phyloP scores from a whole-genome alignment of 2,888 invertebrate genomes.

The Ceratothoa steindachneri region DNA sequence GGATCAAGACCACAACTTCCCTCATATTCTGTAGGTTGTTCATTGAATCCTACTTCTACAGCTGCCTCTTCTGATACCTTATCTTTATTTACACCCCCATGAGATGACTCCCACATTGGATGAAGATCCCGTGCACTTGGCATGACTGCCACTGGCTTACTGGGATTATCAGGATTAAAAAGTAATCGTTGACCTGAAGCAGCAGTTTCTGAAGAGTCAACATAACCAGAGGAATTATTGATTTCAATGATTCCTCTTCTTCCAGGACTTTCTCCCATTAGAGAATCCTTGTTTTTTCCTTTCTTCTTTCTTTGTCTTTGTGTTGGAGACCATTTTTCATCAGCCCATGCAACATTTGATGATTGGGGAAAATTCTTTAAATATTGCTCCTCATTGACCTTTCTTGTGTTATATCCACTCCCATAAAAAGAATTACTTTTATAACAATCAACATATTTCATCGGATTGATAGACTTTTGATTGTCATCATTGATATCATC shows the following conservation, averaged over 20 bases:
- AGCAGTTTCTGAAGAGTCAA: slow-evolving; percentile 10
- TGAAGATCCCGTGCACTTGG: slow-evolving; percentile 38
- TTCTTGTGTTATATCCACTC: neutral
- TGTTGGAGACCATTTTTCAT: slow-evolving; percentile 49
- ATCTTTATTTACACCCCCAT: slow-evolving; percentile 50
- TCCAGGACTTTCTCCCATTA: slow-evolving; percentile 27
- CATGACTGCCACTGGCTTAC: slow-evolving; percentile 38
- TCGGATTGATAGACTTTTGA: neutral
- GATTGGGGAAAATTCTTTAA: neutral
- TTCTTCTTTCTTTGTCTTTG: slow-evolving; percentile 41
- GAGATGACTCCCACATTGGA: slow-evolving; percentile 6
- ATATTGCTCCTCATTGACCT: neutral
- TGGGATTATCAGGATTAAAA: slow-evolving; percentile 39
- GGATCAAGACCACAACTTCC: slow-evolving; percentile 23
- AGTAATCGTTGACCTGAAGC: slow-evolving; percentile 12
- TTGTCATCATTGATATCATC: neutral
- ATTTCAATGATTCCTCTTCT: slow-evolving; percentile 34
- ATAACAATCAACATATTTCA: neutral
- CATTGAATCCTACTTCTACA: neutral
- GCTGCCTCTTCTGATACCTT: neutral
- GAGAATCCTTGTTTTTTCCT: slow-evolving; percentile 60
- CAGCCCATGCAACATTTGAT: neutral
- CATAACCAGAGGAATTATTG: neutral
- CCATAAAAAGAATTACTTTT: neutral
- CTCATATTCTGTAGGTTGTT: neutral